Evolutionary conservation across 2,888 invertebrate species (phyloP), one percentile per base, ranked within the genome.

Genomic region (Caenorhabditis sp.): DNA sequence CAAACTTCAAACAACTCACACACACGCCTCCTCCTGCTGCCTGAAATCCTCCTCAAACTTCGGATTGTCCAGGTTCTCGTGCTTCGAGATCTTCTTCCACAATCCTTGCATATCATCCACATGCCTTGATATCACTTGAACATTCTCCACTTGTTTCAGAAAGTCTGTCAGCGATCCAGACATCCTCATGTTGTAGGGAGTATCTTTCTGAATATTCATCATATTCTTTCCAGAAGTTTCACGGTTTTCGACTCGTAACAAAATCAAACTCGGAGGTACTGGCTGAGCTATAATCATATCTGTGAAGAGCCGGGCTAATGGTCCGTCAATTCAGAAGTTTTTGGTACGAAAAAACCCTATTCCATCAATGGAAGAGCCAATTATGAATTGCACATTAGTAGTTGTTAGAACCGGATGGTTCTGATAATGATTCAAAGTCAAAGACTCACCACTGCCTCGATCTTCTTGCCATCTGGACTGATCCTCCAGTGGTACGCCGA

Each of bases 1-100:
- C 19, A 8, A 35, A 19, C 2, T 41, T 72, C 8, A n/a, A 22
- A 47, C 19, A 51, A 75, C 85, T 82, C 19, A 81, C 77, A 82
- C 70, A 79, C 88, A 88, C 38, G 84, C 75, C 22, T 76, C 75
- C 49, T 87, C 85, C 10, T 84, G 80, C 28, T 75, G 70, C 70
- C 82, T 72, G 12, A 87, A 81, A n/a, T 80, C 75, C n/a, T 82
- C 83, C 47, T 88, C 88, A 44, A 88, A 85, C 58, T 84, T 77
- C 28, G 88, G 88, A 74, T 88, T 86, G 59, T 88, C 88, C 16
- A 79, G 58, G 16, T 70, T 79, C 61, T 83, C 79, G 16, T 66
- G 79, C 5, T 77, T 61, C 58, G 69, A 41, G n/a, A 80, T 74
- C 47, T 68, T 80, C 31, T 66, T 35, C n/a, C 74, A 54, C 76